Evolutionary conservation across 2,888 invertebrate genomes (phyloP).

Genomic region (Syrista parreyssii): DNA sequence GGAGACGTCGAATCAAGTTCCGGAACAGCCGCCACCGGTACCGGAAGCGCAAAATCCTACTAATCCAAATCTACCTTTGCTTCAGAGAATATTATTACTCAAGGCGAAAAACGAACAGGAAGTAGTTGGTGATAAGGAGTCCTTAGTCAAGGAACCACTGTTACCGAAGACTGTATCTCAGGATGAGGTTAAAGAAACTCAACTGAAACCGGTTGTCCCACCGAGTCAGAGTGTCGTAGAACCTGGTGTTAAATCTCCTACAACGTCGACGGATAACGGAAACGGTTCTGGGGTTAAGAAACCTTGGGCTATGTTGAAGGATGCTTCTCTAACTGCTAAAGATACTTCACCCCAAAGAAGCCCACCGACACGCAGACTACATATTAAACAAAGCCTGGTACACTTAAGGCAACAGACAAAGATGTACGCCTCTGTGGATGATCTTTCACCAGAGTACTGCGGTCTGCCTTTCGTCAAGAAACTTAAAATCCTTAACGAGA

Average conservation of each 20-base stretch:
- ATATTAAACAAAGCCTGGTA: slow-evolving; percentile 51
- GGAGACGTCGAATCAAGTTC: slow-evolving; percentile 43
- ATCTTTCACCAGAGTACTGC: slow-evolving; percentile 87
- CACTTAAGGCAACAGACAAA: slow-evolving; percentile 67
- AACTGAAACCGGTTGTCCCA: slow-evolving; percentile 29
- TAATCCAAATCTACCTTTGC: slow-evolving; percentile 71
- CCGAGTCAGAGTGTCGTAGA: slow-evolving; percentile 7
- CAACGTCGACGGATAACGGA: slow-evolving; percentile 33
- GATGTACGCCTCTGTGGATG: slow-evolving; percentile 86
- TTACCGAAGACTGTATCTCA: slow-evolving; percentile 38
- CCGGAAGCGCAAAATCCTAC: slow-evolving; percentile 35
- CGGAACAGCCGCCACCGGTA: slow-evolving; percentile 35
- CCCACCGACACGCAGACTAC: slow-evolving; percentile 41
- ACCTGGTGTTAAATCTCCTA: slow-evolving; percentile 14
- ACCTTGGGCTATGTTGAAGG: slow-evolving; percentile 83
- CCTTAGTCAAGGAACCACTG: slow-evolving; percentile 50
- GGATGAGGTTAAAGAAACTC: slow-evolving; percentile 23
- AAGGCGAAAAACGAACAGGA: slow-evolving; percentile 81
- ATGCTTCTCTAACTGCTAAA: slow-evolving; percentile 68
- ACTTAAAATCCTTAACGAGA: slow-evolving; percentile 87
- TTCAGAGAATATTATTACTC: slow-evolving; percentile 79
- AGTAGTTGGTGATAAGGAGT: slow-evolving; percentile 45
- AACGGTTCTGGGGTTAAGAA: slow-evolving; percentile 69
- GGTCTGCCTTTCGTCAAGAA: slow-evolving; percentile 90
- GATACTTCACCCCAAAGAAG: slow-evolving; percentile 45